Base-by-base conservation (phyloP, 2,113 vertebrate species). In the Pterocles burchelli region DNA sequence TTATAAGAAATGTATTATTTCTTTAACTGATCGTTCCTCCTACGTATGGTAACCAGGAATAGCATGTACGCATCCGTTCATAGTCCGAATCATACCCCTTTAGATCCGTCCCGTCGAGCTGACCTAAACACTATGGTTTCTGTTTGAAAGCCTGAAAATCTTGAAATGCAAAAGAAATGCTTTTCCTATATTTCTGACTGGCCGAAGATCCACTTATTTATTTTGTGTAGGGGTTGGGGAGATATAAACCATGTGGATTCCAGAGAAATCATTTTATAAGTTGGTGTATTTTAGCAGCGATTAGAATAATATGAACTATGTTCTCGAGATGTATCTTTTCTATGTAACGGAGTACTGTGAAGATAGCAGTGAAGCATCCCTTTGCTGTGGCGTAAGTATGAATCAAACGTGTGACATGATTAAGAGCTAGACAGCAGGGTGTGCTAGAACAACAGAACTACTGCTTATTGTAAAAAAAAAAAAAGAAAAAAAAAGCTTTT, bases 321-420 rank as follows among this genome's bases (percentile, higher is more conserved):
- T 97, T 98, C 95, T 97, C 67, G 41, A 94, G 94, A 21, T 93
- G 88, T 97, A 93, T 96, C 97, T 98, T 97, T 97, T 95, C 90
- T 97, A 90, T 95, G 89, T 98, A 89, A 93, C 90, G 93, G 95
- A 95, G 95, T 97, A 97, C 96, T 98, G 97, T 98, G 97, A 98
- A 98, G 96, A 97, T 97, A 96, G 48, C 97, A 92, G 96, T 97
- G 96, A 96, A 97, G 95, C 96, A 96, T 92, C 96, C 94, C 93
- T 98, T 97, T 96, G 85, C 94, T 95, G 92, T 78, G 96, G 95
- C 91, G 95, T 95, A 96, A 95, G 97, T 97, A 89, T 97, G 96
- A 80, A 96, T 95, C 94, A 89, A n/a, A 22, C 5, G 59, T 80
- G 83, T 89, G 96, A 93, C 90, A 46, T 83, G 92, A 75, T 90